phyloP scores from a whole-genome alignment of 2,888 invertebrate genomes.

The Dione vanillae region DNA sequence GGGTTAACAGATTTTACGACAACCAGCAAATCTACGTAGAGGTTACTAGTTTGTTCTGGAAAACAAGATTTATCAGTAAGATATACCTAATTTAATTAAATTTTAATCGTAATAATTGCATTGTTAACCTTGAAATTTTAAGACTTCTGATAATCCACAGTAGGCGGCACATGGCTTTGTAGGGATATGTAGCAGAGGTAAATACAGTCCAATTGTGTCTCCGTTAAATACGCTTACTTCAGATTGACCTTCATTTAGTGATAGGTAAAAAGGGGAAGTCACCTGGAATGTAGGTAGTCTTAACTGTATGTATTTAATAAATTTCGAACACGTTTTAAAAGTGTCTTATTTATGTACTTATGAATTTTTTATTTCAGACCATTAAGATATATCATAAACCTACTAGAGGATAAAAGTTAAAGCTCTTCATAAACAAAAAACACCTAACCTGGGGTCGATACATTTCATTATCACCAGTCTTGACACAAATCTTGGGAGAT shows the following conservation, averaged over 20 bases:
- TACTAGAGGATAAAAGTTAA: background rate
- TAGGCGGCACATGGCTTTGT: constrained; percentile 86
- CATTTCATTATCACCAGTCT: constrained; percentile 83
- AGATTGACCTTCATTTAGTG: constrained; percentile 87
- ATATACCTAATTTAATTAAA: background rate
- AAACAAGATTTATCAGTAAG: constrained; percentile 31
- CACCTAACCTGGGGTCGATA: constrained; percentile 85
- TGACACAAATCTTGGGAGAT: constrained; percentile 85
- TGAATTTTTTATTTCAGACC: too few species aligned
- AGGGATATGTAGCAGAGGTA: constrained; percentile 85
- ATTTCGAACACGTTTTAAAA: too few species aligned
- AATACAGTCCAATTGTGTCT: constrained; percentile 74
- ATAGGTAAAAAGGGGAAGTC: constrained; percentile 86
- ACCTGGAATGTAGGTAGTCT: constrained; percentile 62
- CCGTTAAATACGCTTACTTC: constrained; percentile 85
- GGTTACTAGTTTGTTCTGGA: constrained; percentile 72
- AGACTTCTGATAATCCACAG: constrained; percentile 81
- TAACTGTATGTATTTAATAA: background rate
- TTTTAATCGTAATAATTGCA: background rate
- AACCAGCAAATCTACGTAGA: constrained; percentile 87
- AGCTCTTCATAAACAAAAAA: background rate
- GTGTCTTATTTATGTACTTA: background rate
- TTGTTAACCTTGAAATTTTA: constrained; percentile 68
- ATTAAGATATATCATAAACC: background rate
- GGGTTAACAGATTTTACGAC: constrained; percentile 87